Conservation (phyloP, 2,888 invertebrate species). For the Tetrapedia diversipes region DNA sequence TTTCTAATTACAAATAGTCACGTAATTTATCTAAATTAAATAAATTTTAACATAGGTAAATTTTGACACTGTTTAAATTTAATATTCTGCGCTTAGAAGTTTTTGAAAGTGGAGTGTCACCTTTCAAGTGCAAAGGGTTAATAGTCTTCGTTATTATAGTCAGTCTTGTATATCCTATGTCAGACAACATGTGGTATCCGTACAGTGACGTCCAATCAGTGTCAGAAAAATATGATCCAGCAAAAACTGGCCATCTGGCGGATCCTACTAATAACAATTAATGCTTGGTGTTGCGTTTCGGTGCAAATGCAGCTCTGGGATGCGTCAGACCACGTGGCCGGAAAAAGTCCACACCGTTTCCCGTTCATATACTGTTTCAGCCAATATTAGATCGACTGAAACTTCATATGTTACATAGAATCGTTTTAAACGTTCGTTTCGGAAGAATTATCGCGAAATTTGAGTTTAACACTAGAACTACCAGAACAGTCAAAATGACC, state of each 20-base stretch:
- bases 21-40: too few relatives aligned
- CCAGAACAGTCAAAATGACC: too few relatives aligned
- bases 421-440: neutral
- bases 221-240: neutral
- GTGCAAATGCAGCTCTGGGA: conserved; percentile 6
- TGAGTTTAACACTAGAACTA: too few relatives aligned
- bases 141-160: too few relatives aligned
- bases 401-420: too few relatives aligned
- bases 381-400: conserved; percentile 48
- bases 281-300: conserved; percentile 40
- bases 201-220: conserved; percentile 18
- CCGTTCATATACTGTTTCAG: conserved; percentile 21
- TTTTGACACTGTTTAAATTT: too few relatives aligned
- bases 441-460: conserved; percentile 33
- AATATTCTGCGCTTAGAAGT: too few relatives aligned
- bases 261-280: conserved; percentile 34
- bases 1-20: too few relatives aligned
- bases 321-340: conserved; percentile 30
- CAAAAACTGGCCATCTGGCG: conserved; percentile 31
- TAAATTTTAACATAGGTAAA: too few relatives aligned
- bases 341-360: conserved; percentile 43
- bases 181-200: neutral
- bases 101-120: too few relatives aligned
- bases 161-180: too few relatives aligned
- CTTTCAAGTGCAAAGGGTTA: too few relatives aligned